Evolutionary conservation across 2,113 vertebrate genomes (phyloP), one percentile per base, ranked within the genome.

Genomic region (Brachypteracias leptosomus): DNA sequence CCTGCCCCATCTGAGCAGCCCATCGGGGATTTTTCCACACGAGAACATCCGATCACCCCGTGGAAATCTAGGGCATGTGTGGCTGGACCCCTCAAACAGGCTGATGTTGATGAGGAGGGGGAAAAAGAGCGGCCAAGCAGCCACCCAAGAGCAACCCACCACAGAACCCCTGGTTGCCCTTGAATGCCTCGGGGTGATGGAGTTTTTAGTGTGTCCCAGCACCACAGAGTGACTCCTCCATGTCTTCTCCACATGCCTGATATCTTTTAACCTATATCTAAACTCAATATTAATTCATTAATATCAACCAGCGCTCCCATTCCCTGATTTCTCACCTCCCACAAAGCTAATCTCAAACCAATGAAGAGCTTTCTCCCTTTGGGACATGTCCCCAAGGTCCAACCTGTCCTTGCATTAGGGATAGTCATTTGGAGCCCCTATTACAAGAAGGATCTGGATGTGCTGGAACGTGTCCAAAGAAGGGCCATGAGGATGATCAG

Each of bases 41-140:
- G 1, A 11, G 17, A 5, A 2, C 47, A 28, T 16, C 13, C 0
- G 0, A 14, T 7, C 0, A 0, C 6, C 20, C 59, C 33, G 0
- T 1, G 55, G 75, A 35, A 19, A 54, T 6, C 33, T 14, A 20
- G 40, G 0, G 57, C 20, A 10, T 0, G 0, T 1, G 36, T 0
- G 11, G 67, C 29, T 21, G 42, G 66, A n/a, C 25, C 33, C 13
- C 28, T 29, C 28, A 8, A 7, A 4, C 2, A 24, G 25, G 47
- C 9, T 46, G 35, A 77, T 26, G 28, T n/a, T 16, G 17, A 8
- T 13, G 31, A 47, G 29, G 36, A 49, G 5, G 3, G 12, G 12
- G 29, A 36, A 3, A 20, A 22, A 28, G 38, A 10, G 31, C 2
- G 4, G 44, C 12, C 11, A 33, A n/a, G 49, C n/a, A 42, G 35